phyloP scores from a whole-genome alignment of 2,797 vertebrate genomes.

The Sebastes goodei region DNA sequence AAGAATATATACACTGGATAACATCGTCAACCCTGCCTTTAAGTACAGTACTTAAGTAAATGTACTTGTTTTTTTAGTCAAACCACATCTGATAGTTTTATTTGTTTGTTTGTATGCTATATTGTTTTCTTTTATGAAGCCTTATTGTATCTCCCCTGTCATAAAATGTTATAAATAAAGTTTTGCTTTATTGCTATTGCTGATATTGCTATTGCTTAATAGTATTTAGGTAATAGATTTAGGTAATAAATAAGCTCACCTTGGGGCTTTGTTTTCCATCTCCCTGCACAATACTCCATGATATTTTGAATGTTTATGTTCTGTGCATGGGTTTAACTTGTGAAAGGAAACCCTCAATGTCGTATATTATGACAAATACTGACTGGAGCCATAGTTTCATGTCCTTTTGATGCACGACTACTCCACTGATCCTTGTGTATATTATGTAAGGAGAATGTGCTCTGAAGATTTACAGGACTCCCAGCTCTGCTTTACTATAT shows the following conservation, averaged over 20 bases:
- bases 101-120: background rate
- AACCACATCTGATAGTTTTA: background rate
- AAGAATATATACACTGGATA: too few species aligned
- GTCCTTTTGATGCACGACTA: background rate
- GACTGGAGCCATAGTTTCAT: background rate
- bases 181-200: background rate
- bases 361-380: background rate
- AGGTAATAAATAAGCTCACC: background rate
- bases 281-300: background rate
- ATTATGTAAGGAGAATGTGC: background rate
- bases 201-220: background rate
- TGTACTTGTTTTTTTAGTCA: background rate
- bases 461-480: background rate
- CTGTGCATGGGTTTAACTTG: background rate
- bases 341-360: background rate
- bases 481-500: background rate
- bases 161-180: background rate
- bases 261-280: background rate
- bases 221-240: background rate
- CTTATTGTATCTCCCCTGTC: background rate
- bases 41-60: too few species aligned
- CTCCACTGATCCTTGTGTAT: background rate
- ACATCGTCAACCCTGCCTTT: too few species aligned
- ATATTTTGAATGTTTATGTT: background rate
- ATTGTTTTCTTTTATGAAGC: background rate